Evolutionary conservation across 2,797 vertebrate genomes (phyloP).

Genomic region (Pogonophryne albipinna): DNA sequence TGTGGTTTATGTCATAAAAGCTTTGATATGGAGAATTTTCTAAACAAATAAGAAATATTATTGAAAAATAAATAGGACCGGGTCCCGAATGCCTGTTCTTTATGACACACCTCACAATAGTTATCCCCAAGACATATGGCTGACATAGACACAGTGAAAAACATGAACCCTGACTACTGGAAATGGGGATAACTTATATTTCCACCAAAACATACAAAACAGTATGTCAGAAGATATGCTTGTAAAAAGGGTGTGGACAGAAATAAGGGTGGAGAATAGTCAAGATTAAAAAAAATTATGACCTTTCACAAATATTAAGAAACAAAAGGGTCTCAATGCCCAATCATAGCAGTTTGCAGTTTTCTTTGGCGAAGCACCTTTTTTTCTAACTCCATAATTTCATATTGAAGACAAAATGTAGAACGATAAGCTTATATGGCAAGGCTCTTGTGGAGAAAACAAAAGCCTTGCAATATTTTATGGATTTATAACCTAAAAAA

Average conservation of each 20-base stretch:
- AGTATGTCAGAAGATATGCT: background rate
- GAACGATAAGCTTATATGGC: too few species aligned
- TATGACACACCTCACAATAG: background rate
- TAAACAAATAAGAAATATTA: background rate
- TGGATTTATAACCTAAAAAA: too few species aligned
- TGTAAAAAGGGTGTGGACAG: background rate
- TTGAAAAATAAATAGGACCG: conserved; percentile 1
- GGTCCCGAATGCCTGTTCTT: background rate
- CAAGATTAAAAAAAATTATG: background rate
- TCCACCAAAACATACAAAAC: background rate
- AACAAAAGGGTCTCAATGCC: too few species aligned
- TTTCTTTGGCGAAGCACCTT: too few species aligned
- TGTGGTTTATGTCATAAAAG: conserved; percentile 1
- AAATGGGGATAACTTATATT: background rate
- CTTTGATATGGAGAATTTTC: conserved; percentile 9
- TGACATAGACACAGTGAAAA: background rate
- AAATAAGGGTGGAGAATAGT: background rate
- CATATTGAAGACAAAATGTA: too few species aligned
- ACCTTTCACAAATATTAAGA: too few species aligned
- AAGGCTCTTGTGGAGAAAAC: too few species aligned
- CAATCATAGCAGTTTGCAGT: too few species aligned
- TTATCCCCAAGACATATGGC: background rate
- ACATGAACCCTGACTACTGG: background rate
- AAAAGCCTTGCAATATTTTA: too few species aligned
- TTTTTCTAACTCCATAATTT: too few species aligned